phyloP scores from a whole-genome alignment of 2,113 vertebrate species.

The Ranitomeya imitator region DNA sequence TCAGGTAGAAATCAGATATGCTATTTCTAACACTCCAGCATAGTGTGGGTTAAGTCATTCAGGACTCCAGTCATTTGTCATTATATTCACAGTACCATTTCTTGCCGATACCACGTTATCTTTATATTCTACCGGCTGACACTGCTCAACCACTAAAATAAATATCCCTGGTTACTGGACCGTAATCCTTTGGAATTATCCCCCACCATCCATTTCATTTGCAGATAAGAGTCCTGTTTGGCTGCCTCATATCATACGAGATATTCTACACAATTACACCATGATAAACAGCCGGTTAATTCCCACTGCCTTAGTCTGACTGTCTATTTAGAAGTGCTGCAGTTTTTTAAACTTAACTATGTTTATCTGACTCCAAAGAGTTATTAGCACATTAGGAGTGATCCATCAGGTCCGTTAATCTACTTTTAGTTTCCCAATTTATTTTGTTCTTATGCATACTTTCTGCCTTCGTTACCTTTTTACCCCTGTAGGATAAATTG shows the following conservation, averaged over 20 bases:
- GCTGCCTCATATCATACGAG: not conserved
- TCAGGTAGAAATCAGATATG: not conserved
- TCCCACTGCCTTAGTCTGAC: not conserved
- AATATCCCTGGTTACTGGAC: conserved; percentile 25
- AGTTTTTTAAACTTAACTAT: not conserved
- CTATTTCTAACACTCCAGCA: not conserved
- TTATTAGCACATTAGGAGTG: conserved; percentile 38
- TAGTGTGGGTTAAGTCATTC: not conserved
- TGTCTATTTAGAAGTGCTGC: not conserved
- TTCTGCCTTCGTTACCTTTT: not conserved
- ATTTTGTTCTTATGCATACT: conserved; percentile 11
- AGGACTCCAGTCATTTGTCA: not conserved
- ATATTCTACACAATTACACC: conserved; percentile 24
- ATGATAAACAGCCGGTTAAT: conserved; percentile 34
- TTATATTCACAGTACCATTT: not conserved
- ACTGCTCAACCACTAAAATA: conserved; percentile 26
- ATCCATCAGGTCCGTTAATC: conserved; percentile 27
- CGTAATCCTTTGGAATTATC: conserved; percentile 35
- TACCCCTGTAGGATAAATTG: conserved; percentile 25
- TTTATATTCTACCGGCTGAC: conserved; percentile 26
- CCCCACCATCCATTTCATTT: conserved; percentile 32
- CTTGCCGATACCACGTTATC: conserved; percentile 4
- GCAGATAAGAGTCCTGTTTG: conserved; percentile 23
- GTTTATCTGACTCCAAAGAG: conserved; percentile 37
- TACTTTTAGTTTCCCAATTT: conserved; percentile 24